A percentile compares a stretch with the other conserved stretches of the same genome.
Conservation (phyloP, 2,797 vertebrate genomes). For the Syngnathus acus region DNA sequence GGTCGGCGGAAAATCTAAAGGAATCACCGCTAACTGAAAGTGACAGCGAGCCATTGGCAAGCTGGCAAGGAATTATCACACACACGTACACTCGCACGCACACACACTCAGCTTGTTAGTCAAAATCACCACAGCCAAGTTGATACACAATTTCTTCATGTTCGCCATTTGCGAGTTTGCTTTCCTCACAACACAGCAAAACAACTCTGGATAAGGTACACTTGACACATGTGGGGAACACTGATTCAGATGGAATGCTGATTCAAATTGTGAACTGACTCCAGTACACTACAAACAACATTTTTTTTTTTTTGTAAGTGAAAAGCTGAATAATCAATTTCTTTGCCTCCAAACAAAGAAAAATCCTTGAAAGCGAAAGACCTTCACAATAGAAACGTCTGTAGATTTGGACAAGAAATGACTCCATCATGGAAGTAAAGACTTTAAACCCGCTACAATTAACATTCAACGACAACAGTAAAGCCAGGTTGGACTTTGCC, state of each 20-base stretch:
- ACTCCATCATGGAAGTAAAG: too few relatives aligned
- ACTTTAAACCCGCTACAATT: too few relatives aligned
- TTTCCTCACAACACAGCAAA: not conserved
- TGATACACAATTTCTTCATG: slow-evolving; percentile 17
- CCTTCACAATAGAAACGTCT: too few relatives aligned
- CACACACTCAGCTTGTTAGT: slow-evolving; percentile 35
- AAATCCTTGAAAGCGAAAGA: too few relatives aligned
- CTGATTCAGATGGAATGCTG: not conserved
- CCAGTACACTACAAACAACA: too few relatives aligned
- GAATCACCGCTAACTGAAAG: slow-evolving; percentile 73
- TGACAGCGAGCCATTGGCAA: slow-evolving; percentile 68
- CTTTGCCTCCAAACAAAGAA: too few relatives aligned
- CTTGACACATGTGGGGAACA: not conserved
- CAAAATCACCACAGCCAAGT: slow-evolving; percentile 16
- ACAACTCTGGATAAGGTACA: not conserved
- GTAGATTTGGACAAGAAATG: too few relatives aligned
- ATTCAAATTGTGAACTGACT: too few relatives aligned
- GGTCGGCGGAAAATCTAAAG: slow-evolving; percentile 69
- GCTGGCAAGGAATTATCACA: slow-evolving; percentile 63
- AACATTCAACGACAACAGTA: too few relatives aligned
- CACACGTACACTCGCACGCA: slow-evolving; percentile 31
- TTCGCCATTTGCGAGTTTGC: not conserved
- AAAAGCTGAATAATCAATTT: too few relatives aligned
- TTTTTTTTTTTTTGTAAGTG: too few relatives aligned
- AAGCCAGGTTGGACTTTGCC: too few relatives aligned